Conservation (phyloP, 2,888 invertebrate species). For the Apeira syringaria region DNA sequence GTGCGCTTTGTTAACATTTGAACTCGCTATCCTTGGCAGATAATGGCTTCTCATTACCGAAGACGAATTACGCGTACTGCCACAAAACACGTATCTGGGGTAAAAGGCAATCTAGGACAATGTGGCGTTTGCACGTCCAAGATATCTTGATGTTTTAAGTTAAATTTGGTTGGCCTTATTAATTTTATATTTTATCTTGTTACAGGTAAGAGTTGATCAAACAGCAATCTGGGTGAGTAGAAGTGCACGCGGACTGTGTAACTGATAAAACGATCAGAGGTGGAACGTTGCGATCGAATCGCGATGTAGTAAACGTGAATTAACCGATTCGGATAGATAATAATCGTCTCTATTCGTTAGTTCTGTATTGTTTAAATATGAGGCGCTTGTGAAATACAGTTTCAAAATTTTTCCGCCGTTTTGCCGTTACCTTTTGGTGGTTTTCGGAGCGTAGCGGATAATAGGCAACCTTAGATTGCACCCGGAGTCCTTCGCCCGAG, state of each 20-base stretch:
- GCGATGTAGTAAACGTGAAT: constrained; percentile 74
- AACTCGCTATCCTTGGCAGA: constrained; percentile 36
- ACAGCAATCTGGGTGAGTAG: constrained; percentile 50
- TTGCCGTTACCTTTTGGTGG: constrained; percentile 77
- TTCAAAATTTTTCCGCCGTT: constrained; percentile 80
- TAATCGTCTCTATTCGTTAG: constrained; percentile 76
- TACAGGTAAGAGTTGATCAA: constrained; percentile 64
- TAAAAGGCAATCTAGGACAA: too few relatives aligned
- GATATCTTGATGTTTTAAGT: not conserved
- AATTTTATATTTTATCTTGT: constrained; percentile 46
- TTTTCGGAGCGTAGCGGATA: constrained; percentile 83
- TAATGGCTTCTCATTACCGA: constrained; percentile 5
- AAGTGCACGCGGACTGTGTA: constrained; percentile 31
- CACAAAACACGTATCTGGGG: too few relatives aligned
- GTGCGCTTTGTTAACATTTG: constrained; percentile 58
- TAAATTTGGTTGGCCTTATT: constrained; percentile 23
- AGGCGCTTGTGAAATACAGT: constrained; percentile 71
- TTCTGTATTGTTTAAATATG: constrained; percentile 81
- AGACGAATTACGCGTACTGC: not conserved
- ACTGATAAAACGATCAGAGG: constrained; percentile 39
- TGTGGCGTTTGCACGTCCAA: too few relatives aligned
- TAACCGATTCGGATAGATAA: constrained; percentile 77
- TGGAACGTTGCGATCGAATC: constrained; percentile 37
- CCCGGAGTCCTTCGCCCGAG: constrained; percentile 72
- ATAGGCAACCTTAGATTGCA: constrained; percentile 81